These are phyloP conservation scores for Enteromius radiatus DNA, from an alignment of 2,797 vertebrate species.

Conservation along the genomic window DNA sequence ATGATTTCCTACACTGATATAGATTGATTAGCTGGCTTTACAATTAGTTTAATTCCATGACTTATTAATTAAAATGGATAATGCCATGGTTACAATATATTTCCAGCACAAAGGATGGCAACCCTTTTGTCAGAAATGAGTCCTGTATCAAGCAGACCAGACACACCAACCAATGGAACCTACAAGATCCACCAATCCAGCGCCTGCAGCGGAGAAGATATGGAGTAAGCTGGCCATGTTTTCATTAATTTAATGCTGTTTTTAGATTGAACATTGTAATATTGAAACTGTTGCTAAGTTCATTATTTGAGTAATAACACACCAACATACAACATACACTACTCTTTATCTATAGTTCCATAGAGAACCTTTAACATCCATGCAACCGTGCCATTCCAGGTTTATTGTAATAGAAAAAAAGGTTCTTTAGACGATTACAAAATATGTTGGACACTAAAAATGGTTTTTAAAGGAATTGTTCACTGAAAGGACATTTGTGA, in stretches of 20 bases:
- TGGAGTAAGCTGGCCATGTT: conserved; percentile 38
- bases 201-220: conserved; percentile 32
- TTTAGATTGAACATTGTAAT: background rate
- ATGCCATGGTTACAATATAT: background rate
- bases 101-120: conserved; percentile 51
- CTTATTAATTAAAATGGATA: background rate
- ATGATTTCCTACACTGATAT: background rate
- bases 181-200: conserved; percentile 25
- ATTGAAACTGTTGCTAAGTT: background rate
- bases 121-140: conserved; percentile 35
- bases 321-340: background rate
- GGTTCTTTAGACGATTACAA: background rate
- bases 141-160: conserved; percentile 40
- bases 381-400: background rate
- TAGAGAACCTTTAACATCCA: background rate
- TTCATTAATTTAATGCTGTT: background rate
- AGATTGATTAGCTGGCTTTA: background rate
- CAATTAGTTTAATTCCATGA: background rate
- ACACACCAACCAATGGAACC: conserved; percentile 25
- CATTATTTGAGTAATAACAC: background rate
- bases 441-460: background rate
- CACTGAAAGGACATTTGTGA: background rate
- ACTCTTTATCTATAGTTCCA: background rate
- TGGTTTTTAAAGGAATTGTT: background rate
- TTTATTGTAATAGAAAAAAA: background rate